phyloP scores from a whole-genome alignment of 2,797 vertebrate genomes.

The Psittacula echo region DNA sequence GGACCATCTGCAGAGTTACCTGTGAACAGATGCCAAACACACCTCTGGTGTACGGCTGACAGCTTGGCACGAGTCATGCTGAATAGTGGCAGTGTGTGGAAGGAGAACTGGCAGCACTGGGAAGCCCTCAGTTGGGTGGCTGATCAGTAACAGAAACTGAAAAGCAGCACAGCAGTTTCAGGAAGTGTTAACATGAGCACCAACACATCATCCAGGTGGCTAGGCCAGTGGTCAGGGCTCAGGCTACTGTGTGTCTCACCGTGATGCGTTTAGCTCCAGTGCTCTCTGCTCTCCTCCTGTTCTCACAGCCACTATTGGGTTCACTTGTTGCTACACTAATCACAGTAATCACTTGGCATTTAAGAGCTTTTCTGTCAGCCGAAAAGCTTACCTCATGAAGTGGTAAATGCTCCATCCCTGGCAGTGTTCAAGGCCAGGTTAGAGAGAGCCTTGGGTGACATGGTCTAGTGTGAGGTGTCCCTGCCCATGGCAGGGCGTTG shows the following conservation, averaged over 20 bases:
- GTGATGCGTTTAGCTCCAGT: neutral
- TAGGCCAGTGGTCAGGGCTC: neutral
- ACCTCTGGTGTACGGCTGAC: neutral
- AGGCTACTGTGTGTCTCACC: fast-evolving
- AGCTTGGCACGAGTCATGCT: fast-evolving
- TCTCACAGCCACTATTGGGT: neutral
- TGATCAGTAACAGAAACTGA: neutral
- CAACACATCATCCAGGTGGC: neutral
- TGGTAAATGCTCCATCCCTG: neutral
- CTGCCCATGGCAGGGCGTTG: neutral
- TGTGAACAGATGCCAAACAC: neutral
- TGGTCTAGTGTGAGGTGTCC: neutral
- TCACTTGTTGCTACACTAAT: neutral
- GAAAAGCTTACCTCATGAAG: neutral
- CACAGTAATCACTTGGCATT: neutral
- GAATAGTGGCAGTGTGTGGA: neutral
- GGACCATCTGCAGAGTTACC: neutral
- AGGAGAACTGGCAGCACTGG: neutral
- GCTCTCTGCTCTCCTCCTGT: neutral
- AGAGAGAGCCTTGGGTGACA: neutral
- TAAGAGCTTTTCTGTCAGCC: neutral
- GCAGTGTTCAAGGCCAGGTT: neutral
- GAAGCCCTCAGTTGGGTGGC: neutral
- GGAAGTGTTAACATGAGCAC: neutral
- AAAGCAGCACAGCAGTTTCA: neutral